Conservation (phyloP, 2,888 invertebrate genomes). For the Campoletis raptor region DNA sequence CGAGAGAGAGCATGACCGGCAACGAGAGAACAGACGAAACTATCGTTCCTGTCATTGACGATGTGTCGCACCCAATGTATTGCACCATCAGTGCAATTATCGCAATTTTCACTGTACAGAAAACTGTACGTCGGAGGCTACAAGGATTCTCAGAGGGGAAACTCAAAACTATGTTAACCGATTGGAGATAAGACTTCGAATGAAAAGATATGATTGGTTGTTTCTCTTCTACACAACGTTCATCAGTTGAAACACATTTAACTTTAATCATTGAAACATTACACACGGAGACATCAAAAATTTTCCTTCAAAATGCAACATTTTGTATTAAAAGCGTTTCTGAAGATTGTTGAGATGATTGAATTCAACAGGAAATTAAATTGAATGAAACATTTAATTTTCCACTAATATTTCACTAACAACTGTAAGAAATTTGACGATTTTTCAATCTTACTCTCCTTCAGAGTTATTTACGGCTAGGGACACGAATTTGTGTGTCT, state of each 20-base stretch:
- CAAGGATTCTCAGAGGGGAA: neutral
- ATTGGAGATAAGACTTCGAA: neutral
- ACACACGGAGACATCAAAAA: too few species aligned
- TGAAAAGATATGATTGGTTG: neutral
- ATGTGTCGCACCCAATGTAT: slow-evolving; percentile 56
- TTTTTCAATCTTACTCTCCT: too few species aligned
- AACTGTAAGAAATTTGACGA: too few species aligned
- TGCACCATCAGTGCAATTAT: slow-evolving; percentile 1
- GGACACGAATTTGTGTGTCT: too few species aligned
- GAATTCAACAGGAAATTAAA: too few species aligned
- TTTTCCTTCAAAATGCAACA: too few species aligned
- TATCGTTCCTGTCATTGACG: slow-evolving; percentile 49
- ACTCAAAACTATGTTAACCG: neutral
- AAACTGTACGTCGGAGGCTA: neutral
- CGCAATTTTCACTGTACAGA: slow-evolving; percentile 39
- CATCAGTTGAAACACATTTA: neutral
- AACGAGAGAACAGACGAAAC: slow-evolving; percentile 39
- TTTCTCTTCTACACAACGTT: neutral
- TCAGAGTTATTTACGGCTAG: too few species aligned
- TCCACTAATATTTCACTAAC: too few species aligned
- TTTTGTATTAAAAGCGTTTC: too few species aligned
- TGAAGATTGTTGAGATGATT: too few species aligned
- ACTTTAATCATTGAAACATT: too few species aligned
- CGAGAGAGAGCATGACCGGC: slow-evolving; percentile 69
- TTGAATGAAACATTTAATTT: too few species aligned